Base-by-base conservation (phyloP, 2,797 vertebrate species). In the Artibeus lituratus region DNA sequence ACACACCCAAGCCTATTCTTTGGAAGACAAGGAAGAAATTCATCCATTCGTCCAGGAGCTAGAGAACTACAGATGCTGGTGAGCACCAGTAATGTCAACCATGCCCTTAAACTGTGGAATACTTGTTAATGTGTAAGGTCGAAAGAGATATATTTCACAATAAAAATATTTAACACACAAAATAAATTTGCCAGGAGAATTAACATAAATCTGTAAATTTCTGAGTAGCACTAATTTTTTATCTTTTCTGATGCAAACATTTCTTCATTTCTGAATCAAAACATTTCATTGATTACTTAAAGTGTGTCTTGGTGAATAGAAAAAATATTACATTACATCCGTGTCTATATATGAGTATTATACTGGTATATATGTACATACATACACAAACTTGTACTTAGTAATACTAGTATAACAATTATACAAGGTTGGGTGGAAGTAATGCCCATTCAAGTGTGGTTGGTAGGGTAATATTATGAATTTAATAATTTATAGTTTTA, bases 341-440 rank as follows among this genome's bases (percentile, higher is more conserved):
- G 7, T 0, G 5, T 3, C 5, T 9, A 53, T 4, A 18, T 37
- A 18, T 3, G 10, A 6, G 12, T 62, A 32, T 37, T 15, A n/a
- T 51, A 42, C 47, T 35, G 69, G 2, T 47, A 14, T 47, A 2
- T 44, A 57, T 5, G 3, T 24, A 37, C 4, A 24, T 7, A 12
- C 11, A 67, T 10, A 32, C 0, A 65, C 3, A 49, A 14, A 39
- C 18, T 10, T 57, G 47, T 47, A 39, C 35, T 72, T 10, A 26
- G 15, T 93, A 32, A 80, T 51, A 42, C 69, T 4, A 53, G 1
- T 67, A 5, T 18, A 72, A 26, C 18, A 59, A 77, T 21, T 47
- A 83, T 81, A 57, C 11, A 59, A 29, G 24, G 26, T 59, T 29
- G 26, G 26, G 57, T 29, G 4, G 26, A 59, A 59, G 11, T 59